Conservation (phyloP, 2,888 invertebrate species). For the Empis livida region DNA sequence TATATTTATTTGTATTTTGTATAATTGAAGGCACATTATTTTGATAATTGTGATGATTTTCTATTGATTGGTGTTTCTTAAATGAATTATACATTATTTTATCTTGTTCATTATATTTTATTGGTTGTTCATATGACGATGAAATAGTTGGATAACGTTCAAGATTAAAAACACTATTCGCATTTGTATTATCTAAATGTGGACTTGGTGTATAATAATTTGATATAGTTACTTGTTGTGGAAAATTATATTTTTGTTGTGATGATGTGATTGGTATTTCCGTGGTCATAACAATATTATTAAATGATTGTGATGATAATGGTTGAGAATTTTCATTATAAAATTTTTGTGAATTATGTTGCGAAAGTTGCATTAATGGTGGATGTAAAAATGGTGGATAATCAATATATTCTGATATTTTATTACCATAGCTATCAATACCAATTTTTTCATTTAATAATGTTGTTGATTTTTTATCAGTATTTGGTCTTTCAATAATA, state of each 20-base stretch:
- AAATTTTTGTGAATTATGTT: background rate
- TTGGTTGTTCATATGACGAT: background rate
- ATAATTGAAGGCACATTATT: background rate
- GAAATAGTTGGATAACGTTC: slow-evolving; percentile 20
- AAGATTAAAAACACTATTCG: slow-evolving; percentile 23
- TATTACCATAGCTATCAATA: slow-evolving; percentile 30
- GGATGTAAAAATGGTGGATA: slow-evolving; percentile 19
- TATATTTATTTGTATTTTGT: background rate
- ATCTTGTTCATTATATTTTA: background rate
- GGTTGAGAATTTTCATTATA: background rate
- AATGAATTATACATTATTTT: background rate
- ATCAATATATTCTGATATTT: slow-evolving; percentile 6
- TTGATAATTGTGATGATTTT: background rate
- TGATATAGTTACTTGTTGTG: slow-evolving; percentile 17
- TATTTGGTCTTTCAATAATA: slow-evolving; percentile 2
- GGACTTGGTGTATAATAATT: slow-evolving; percentile 29
- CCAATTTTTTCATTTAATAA: slow-evolving; percentile 9
- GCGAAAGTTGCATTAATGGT: slow-evolving; percentile 12
- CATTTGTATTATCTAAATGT: slow-evolving; percentile 28
- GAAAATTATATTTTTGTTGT: slow-evolving; percentile 15
- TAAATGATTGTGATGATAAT: background rate
- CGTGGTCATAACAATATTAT: slow-evolving; percentile 3
- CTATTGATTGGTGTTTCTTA: background rate
- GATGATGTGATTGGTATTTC: background rate
- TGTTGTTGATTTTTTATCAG: background rate